Base-by-base conservation (phyloP, 2,113 vertebrate species). In the Morphnarchus princeps region DNA sequence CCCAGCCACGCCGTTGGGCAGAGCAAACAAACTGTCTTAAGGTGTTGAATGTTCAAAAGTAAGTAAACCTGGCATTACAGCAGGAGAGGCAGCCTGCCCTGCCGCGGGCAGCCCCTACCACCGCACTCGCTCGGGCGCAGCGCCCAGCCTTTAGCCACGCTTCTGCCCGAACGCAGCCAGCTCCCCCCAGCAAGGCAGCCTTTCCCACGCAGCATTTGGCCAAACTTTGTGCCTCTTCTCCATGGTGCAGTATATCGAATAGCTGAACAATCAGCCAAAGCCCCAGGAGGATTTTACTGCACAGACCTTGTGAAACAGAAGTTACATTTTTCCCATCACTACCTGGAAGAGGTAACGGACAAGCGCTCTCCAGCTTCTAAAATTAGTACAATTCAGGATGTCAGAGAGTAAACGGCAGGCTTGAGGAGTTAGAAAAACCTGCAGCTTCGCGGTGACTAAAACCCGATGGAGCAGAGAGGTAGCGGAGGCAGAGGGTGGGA, bases 61-160 rank as follows among this genome's bases (percentile, higher is more conserved):
- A 62, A 43, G 42, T 16, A 43, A 43, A 40, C 7, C 11, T 6
- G 49, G 49, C 8, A 3, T 16, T 36, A 9, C 0, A 45, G 17
- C 21, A 21, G 38, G 49, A 65, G 49, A 16, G 38, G 32, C 40
- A 26, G 38, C 36, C 45, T 42, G 66, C 29, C 40, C 63, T 9
- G 14, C 19, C 4, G 3, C 2, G 0, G 26, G 80, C 54, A 61
- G 43, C 66, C 50, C 55, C 65, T 11, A 11, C 14, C 38, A 18
- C 45, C 5, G 2, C 16, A 0, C 43, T 31, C 11, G 1, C 43
- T 8, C 5, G 1, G 26, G n/a, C 8, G 17, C 31, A 1, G 61
- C 5, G 32, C 49, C 49, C 38, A 14, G 50, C 40, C 63, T 47
- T 57, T 7, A 10, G 40, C 79, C 63, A 25, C 6, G 1, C 11